A percentile compares a stretch with the other conserved stretches of the same genome.
Conservation (phyloP, 2,888 invertebrate species). For the Apoda limacodes region DNA sequence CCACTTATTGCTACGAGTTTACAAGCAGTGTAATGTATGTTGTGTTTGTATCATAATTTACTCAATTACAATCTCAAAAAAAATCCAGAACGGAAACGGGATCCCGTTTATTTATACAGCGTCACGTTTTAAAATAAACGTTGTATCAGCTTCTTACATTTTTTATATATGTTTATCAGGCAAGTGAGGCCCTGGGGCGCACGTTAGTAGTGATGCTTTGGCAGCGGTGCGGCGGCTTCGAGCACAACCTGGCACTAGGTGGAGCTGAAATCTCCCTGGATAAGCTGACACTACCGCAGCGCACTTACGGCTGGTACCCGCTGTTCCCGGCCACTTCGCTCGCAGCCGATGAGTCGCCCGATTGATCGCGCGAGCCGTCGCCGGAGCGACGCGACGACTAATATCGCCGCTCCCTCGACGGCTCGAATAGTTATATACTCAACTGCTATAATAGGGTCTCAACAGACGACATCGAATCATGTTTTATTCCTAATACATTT, state of each 20-base stretch:
- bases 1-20: too few relatives aligned
- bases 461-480: too few relatives aligned
- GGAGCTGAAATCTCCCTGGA: conserved; percentile 90
- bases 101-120: too few relatives aligned
- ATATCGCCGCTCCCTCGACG: conserved; percentile 43
- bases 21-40: too few relatives aligned
- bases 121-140: too few relatives aligned
- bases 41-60: too few relatives aligned
- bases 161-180: conserved; percentile 38
- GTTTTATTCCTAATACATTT: too few relatives aligned
- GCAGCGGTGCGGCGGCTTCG: conserved; percentile 90
- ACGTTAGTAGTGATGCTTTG: conserved; percentile 92
- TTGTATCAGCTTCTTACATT: too few relatives aligned
- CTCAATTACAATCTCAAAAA: too few relatives aligned
- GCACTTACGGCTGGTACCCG: conserved; percentile 92
- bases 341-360: conserved; percentile 72
- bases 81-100: too few relatives aligned
- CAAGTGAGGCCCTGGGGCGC: conserved; percentile 81
- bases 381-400: conserved; percentile 53
- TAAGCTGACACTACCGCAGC: conserved; percentile 81
- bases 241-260: conserved; percentile 83
- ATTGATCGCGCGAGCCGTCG: conserved; percentile 67
- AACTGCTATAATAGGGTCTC: too few relatives aligned
- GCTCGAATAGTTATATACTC: too few relatives aligned
- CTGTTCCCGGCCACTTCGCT: conserved; percentile 89